phyloP scores from a whole-genome alignment of 2,797 vertebrate species.

The Yasuhikotakia modesta region DNA sequence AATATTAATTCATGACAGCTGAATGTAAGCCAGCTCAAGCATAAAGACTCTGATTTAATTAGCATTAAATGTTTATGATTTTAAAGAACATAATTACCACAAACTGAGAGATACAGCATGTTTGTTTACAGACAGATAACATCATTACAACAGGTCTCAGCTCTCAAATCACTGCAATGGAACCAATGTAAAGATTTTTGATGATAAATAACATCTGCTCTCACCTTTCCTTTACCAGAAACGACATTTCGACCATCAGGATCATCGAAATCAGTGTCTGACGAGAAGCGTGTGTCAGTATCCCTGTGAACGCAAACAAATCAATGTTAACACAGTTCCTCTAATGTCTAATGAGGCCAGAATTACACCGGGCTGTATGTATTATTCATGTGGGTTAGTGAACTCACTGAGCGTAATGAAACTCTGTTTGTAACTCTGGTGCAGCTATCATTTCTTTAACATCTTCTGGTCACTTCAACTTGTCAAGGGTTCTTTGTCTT shows the following conservation, averaged over 20 bases:
- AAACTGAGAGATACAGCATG: too few species aligned
- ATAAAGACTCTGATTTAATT: too few species aligned
- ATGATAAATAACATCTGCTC: constrained; percentile 19
- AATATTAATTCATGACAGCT: too few species aligned
- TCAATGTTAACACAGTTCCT: background rate
- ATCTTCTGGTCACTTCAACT: constrained; percentile 84
- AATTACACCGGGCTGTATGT: background rate
- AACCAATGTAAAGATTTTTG: background rate
- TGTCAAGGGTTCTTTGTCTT: constrained; percentile 83
- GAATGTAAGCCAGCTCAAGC: too few species aligned
- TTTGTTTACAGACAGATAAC: too few species aligned
- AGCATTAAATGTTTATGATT: too few species aligned
- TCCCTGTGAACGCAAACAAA: constrained; percentile 78
- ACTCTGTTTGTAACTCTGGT: constrained; percentile 75
- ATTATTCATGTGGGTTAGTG: constrained; percentile 62
- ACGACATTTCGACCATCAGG: constrained; percentile 88
- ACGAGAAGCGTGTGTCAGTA: constrained; percentile 92
- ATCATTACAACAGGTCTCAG: too few species aligned
- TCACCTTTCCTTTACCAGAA: constrained; percentile 87
- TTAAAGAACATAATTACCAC: too few species aligned
- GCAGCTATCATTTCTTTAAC: constrained; percentile 80
- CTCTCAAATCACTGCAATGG: background rate
- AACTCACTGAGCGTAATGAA: constrained; percentile 75
- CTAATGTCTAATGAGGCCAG: background rate
- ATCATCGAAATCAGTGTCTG: constrained; percentile 96